These are phyloP conservation scores for Lycaon pictus DNA, from an alignment of 2,113 vertebrate species.

Conservation along the genomic window DNA sequence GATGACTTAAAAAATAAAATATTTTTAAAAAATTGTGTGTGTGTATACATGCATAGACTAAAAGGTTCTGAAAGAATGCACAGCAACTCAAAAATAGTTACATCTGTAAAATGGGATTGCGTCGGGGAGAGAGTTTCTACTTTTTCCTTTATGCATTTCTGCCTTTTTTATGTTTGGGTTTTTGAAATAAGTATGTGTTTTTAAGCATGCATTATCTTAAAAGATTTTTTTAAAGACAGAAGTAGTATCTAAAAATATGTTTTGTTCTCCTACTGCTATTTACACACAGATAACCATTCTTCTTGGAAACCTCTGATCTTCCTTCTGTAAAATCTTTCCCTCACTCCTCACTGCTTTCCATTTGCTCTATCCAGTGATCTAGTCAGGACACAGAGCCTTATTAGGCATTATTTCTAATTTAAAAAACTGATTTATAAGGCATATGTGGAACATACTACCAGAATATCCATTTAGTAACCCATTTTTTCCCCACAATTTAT, in stretches of 20 bases:
- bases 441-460: slow-evolving; percentile 30
- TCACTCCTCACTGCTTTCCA: not conserved
- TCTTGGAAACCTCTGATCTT: not conserved
- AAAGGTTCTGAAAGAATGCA: not conserved
- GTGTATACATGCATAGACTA: not conserved
- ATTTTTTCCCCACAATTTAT: not conserved
- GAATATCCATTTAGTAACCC: not conserved
- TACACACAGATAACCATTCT: not conserved
- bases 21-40: not conserved
- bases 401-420: slow-evolving; percentile 36
- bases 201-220: not conserved
- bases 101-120: slow-evolving; percentile 24
- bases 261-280: not conserved
- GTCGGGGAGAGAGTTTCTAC: not conserved
- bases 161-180: not conserved
- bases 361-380: not conserved
- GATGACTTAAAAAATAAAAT: not conserved
- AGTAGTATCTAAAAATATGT: not conserved
- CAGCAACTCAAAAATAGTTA: not conserved
- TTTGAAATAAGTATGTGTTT: slow-evolving; percentile 16
- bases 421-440: slow-evolving; percentile 39
- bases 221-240: not conserved
- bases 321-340: not conserved
- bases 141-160: not conserved
- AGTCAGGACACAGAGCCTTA: not conserved